These are phyloP conservation scores for Macrotis lagotis DNA, from an alignment of 2,113 vertebrate genomes.

Conservation along the genomic window DNA sequence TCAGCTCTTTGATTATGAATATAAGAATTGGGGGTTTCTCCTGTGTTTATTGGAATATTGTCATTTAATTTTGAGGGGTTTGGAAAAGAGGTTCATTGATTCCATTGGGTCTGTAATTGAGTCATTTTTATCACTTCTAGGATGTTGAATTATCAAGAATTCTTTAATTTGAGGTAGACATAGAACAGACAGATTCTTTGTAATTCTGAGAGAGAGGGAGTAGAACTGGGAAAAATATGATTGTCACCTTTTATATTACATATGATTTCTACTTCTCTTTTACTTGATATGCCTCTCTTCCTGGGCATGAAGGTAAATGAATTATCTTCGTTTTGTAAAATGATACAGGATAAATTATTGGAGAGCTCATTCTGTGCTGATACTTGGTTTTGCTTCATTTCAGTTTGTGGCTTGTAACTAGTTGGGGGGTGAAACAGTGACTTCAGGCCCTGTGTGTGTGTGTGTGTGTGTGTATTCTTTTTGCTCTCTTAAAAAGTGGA, in stretches of 20 bases:
- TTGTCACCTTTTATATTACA: neutral
- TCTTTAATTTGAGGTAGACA: conserved; percentile 3
- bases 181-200: conserved; percentile 11
- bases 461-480: neutral
- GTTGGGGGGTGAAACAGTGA: neutral
- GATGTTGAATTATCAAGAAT: neutral
- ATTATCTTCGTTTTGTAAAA: neutral
- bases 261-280: neutral
- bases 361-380: neutral
- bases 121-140: neutral
- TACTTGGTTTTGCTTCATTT: neutral
- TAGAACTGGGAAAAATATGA: neutral
- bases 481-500: neutral
- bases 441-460: too few species aligned
- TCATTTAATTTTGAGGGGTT: conserved; percentile 21
- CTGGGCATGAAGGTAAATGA: neutral
- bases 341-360: neutral
- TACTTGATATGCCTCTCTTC: neutral
- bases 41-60: neutral
- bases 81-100: conserved; percentile 6
- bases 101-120: conserved; percentile 34
- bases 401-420: neutral
- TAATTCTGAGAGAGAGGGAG: neutral
- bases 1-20: neutral
- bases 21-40: too few species aligned